phyloP scores from a whole-genome alignment of 2,113 vertebrate genomes.

The human (Homo sapiens) region GRCh38 chr1:198411001-198411500 shows the following conservation, averaged over 20 bases:
- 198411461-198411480: not conserved
- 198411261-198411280: not conserved
- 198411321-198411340: not conserved
- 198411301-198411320: not conserved
- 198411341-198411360: not conserved
- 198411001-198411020: too few relatives aligned
- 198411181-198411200: not conserved
- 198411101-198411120: not conserved
- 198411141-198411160: not conserved
- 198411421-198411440: not conserved
- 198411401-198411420: not conserved
- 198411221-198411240: not conserved
- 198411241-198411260: not conserved
- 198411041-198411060: not conserved
- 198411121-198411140: not conserved
- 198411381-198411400: not conserved
- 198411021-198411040: not conserved
- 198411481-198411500: not conserved
- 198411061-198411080: not conserved
- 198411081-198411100: not conserved
- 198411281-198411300: not conserved
- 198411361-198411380: not conserved
- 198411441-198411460: not conserved
- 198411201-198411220: not conserved
- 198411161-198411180: not conserved